phyloP scores from a whole-genome alignment of 2,113 vertebrate genomes.

The Pterophyllum scalare region DNA sequence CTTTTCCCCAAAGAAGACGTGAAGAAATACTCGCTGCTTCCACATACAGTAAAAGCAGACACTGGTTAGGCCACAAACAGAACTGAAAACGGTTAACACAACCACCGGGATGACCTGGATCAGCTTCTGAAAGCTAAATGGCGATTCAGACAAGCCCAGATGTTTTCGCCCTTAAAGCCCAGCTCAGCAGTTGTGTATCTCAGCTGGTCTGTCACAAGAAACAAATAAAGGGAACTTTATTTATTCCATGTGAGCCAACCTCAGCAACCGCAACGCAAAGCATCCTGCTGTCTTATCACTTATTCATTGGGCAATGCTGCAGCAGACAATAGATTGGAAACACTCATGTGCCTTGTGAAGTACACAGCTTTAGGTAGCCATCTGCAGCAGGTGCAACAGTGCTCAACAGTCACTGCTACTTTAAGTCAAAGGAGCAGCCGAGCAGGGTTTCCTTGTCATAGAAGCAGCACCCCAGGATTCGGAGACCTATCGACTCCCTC shows the following conservation, averaged over 20 bases:
- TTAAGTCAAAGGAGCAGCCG: conserved; percentile 39
- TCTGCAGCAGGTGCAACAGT: conserved; percentile 3
- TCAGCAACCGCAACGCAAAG: conserved; percentile 27
- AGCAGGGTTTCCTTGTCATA: conserved; percentile 28
- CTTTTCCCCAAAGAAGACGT: background rate
- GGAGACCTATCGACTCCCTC: conserved; percentile 18
- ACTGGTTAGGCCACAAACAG: background rate
- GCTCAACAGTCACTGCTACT: conserved; percentile 20
- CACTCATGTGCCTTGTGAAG: background rate
- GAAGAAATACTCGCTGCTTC: background rate
- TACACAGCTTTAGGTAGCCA: background rate
- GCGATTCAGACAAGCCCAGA: background rate
- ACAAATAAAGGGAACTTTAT: background rate
- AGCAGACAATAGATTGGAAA: conserved; percentile 8
- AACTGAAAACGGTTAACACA: too few relatives aligned
- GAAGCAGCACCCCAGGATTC: conserved; percentile 8
- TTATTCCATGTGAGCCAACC: background rate
- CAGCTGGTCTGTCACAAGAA: background rate
- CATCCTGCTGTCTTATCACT: conserved; percentile 21
- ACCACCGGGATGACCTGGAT: background rate
- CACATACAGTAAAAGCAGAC: background rate
- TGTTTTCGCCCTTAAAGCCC: background rate
- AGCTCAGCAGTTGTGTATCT: background rate
- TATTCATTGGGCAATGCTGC: conserved; percentile 32
- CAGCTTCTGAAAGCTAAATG: background rate